Evolutionary conservation across 1,140 invertebrate species (phyloP).

Genomic region (fruit fly (Drosophila melanogaster)): DNA sequence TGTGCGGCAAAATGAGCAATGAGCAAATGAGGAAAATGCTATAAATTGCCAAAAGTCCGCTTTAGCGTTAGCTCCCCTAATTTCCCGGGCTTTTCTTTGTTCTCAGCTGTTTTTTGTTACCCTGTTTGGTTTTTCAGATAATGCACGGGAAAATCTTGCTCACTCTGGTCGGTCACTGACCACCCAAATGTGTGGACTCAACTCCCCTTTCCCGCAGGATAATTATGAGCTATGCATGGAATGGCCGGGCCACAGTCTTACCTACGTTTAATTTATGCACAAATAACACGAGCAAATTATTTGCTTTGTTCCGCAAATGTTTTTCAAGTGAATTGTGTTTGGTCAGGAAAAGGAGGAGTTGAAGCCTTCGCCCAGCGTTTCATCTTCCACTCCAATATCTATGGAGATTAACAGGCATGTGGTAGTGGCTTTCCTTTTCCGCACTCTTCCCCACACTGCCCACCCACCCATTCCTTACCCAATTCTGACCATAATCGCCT

Average conservation of each 20-base stretch:
- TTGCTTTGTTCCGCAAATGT: conserved; percentile 71
- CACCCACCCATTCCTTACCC: neutral
- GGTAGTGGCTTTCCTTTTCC: conserved; percentile 20
- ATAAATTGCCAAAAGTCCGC: conserved; percentile 75
- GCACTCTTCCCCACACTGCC: neutral
- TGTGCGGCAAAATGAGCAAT: conserved; percentile 60
- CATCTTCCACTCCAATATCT: conserved; percentile 33
- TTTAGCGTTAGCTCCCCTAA: neutral
- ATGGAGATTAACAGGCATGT: conserved; percentile 42
- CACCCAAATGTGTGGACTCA: conserved; percentile 25
- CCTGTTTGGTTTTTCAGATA: conserved; percentile 59
- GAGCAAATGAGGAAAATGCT: conserved; percentile 71
- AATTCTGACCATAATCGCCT: conserved; percentile 56
- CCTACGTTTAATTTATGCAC: conserved; percentile 56
- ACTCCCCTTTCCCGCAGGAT: conserved; percentile 29
- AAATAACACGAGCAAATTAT: conserved; percentile 73
- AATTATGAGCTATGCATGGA: conserved; percentile 76
- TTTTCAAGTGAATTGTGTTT: conserved; percentile 48
- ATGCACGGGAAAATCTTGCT: conserved; percentile 68
- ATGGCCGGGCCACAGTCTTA: conserved; percentile 19
- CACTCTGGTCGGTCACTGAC: conserved; percentile 51
- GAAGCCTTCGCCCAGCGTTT: conserved; percentile 19
- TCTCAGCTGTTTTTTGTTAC: conserved; percentile 25
- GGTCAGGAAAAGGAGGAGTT: neutral
- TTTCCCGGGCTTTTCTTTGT: conserved; percentile 20